phyloP scores from a whole-genome alignment of 2,797 vertebrate species.

The Premnoplex brunnescens region DNA sequence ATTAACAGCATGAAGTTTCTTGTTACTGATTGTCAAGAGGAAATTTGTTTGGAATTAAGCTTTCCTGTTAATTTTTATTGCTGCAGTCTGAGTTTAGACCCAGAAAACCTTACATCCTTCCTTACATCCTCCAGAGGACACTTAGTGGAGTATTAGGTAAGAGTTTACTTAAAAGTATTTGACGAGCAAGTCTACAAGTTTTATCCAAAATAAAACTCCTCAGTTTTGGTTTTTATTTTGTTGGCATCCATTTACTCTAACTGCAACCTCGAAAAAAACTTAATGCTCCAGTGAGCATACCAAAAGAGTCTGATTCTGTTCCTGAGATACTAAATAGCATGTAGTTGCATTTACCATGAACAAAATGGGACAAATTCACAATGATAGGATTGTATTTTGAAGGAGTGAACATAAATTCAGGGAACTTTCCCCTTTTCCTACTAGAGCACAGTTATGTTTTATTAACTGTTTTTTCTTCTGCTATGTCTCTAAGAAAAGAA shows the following conservation, averaged over 20 bases:
- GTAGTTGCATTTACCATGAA: not conserved
- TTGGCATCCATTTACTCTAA: not conserved
- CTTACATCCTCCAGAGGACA: not conserved
- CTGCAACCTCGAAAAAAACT: not conserved
- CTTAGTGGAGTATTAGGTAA: not conserved
- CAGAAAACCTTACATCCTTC: not conserved
- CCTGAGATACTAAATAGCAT: not conserved
- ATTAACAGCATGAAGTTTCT: constrained; percentile 27
- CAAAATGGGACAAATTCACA: not conserved
- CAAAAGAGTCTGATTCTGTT: not conserved
- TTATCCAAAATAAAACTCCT: not conserved
- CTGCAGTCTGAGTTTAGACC: constrained; percentile 9
- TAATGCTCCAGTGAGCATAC: not conserved
- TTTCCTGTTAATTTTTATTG: constrained; percentile 62
- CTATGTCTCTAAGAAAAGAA: not conserved
- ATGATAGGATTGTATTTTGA: not conserved
- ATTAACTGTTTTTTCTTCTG: not conserved
- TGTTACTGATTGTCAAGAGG: constrained; percentile 34
- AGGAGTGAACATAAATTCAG: not conserved
- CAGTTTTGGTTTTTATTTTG: not conserved
- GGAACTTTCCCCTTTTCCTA: not conserved
- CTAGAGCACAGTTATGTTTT: not conserved
- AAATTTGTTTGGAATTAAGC: constrained; percentile 36
- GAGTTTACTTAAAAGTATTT: not conserved
- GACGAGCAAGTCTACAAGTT: not conserved